phyloP scores from a whole-genome alignment of 2,888 invertebrate genomes.

The Yponomeuta malinellus region DNA sequence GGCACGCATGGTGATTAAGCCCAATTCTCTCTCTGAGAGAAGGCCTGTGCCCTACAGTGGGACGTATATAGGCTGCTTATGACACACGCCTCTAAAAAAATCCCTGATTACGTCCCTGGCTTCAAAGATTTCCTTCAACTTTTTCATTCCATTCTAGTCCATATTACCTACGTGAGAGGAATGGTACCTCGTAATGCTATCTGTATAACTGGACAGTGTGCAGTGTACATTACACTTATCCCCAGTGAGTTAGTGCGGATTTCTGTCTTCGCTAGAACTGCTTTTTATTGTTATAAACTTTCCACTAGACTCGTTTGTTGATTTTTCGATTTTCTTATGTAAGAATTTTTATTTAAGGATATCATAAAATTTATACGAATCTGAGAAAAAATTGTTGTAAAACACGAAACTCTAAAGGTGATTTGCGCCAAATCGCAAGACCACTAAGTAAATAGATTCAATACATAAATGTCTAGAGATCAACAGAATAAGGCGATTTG shows the following conservation, averaged over 20 bases:
- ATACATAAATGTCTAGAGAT: no score
- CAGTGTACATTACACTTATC: neutral
- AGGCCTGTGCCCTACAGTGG: no score
- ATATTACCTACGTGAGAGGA: neutral
- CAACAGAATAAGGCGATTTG: no score
- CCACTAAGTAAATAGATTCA: no score
- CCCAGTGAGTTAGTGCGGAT: conserved; percentile 1
- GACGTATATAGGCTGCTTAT: no score
- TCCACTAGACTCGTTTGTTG: neutral
- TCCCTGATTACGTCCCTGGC: neutral
- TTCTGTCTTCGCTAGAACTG: neutral
- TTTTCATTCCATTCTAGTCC: neutral
- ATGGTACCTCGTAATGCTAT: neutral
- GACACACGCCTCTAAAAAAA: neutral
- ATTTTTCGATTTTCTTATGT: neutral
- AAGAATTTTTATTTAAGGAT: no score
- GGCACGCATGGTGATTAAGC: no score
- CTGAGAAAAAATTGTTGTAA: no score
- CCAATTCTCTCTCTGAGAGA: no score
- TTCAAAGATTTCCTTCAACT: neutral
- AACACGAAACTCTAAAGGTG: no score
- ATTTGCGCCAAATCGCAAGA: no score
- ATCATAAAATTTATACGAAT: no score
- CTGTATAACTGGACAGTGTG: neutral
- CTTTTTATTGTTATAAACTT: neutral